Evolutionary conservation across 30 jellyfish, hydroid and myxozoan genomes (phyloP), one percentile per base, ranked within the genome.

Genomic region (Chrysaora quinquecirrha): DNA sequence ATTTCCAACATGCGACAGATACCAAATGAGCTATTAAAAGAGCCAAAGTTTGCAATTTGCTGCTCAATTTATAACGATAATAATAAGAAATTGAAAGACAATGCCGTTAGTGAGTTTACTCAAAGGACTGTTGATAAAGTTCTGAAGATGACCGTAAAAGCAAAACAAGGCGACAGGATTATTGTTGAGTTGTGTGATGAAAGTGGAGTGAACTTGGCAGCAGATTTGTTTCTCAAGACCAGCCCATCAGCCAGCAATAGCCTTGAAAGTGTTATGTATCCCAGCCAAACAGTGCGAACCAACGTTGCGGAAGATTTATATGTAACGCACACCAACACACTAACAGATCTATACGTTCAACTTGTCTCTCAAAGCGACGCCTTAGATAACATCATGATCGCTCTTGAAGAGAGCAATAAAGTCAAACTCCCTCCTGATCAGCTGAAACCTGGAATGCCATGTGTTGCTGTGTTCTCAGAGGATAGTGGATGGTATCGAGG

Each of bases 51-150:
- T 32, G 95, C 85, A 7, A 34, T 85, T 18, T 62, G 0, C 52
- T 85, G 95, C 49, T 43, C 84, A 9, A 58, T 85, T 14, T 47
- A 83, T 21, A 28, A 33, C 22, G 86, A 64, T 18, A 46, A 64
- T 16, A 19, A 52, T 10, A 25, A 43, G 71, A 56, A 34, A 58
- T 78, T 80, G 89, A 78, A 78, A 43, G 78, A 82, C 1, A 64
- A 75, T 9, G 97, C 92, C 10, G 47, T 83, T 46, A 64, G 67
- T 22, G 87, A 73, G 74, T 84, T 90, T 35, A 76, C 68, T 30
- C 64, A 75, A 29, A 30, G 62, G 58, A 71, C 83, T 2, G 46
- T 66, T 16, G 97, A 90, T 48, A 83, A 90, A 43, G 85, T 75
- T 12, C 27, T 90, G 58, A 69, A 71, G 14, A 83, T 90, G 92